phyloP scores from a whole-genome alignment of 1,140 invertebrate species.

The Thereuonema tuberculata region DNA sequence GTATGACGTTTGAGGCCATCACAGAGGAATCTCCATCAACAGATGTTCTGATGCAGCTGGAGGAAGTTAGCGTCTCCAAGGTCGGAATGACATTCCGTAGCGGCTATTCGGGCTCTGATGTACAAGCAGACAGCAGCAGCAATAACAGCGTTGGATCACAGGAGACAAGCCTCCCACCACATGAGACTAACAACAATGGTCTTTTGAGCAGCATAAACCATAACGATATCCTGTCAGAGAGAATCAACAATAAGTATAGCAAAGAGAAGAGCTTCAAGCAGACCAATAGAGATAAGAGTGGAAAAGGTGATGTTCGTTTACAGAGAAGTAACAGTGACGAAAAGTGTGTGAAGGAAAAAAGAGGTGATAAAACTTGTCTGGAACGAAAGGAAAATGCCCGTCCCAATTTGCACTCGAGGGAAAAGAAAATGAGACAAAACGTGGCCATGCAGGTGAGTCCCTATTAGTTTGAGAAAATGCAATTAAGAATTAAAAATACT shows the following conservation, averaged over 20 bases:
- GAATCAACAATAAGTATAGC: background rate
- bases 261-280: background rate
- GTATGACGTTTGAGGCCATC: slow-evolving; percentile 17
- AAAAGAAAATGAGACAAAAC: slow-evolving; percentile 30
- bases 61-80: slow-evolving; percentile 11
- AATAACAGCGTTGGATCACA: slow-evolving; percentile 3
- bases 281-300: background rate
- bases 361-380: background rate
- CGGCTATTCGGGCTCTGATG: background rate
- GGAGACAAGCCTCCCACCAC: background rate
- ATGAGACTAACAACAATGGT: too few relatives aligned
- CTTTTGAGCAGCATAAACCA: too few relatives aligned
- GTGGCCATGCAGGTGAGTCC: slow-evolving; percentile 57
- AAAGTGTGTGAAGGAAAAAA: background rate
- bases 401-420: background rate
- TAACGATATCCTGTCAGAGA: too few relatives aligned
- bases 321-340: background rate
- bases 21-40: slow-evolving; percentile 10
- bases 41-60: slow-evolving; percentile 12
- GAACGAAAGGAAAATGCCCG: slow-evolving; percentile 2
- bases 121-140: background rate
- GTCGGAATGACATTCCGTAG: slow-evolving; percentile 2
- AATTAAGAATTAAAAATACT: too few relatives aligned
- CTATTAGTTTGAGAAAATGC: background rate
- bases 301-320: background rate